A percentile compares a stretch with the other conserved stretches of the same genome.
phyloP scores from a whole-genome alignment of 2,797 vertebrate species.

The Austrolebias charrua region DNA sequence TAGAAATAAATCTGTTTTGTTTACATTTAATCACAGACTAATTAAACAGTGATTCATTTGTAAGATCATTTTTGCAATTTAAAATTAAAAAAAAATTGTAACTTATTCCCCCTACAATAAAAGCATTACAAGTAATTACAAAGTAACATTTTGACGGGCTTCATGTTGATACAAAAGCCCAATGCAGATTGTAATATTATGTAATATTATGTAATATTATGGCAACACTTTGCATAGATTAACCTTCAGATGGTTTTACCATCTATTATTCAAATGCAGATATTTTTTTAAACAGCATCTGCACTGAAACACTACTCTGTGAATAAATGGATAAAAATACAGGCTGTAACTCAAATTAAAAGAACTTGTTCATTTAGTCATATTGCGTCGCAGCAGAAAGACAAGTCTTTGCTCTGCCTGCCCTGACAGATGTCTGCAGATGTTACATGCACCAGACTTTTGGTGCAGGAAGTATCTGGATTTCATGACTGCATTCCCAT shows the following conservation, averaged over 20 bases:
- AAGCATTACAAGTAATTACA: too few relatives aligned
- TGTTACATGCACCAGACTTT: too few relatives aligned
- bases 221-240: constrained; percentile 49
- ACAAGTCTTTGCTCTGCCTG: too few relatives aligned
- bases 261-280: constrained; percentile 6
- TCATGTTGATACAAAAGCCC: background rate
- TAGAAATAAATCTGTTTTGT: constrained; percentile 16
- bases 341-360: constrained; percentile 12
- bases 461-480: too few relatives aligned
- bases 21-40: constrained; percentile 2
- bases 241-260: constrained; percentile 25
- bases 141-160: background rate
- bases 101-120: too few relatives aligned
- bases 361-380: background rate
- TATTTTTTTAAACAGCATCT: constrained; percentile 3
- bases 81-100: too few relatives aligned
- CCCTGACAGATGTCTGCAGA: too few relatives aligned
- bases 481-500: too few relatives aligned
- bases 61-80: too few relatives aligned
- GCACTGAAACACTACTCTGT: constrained; percentile 7
- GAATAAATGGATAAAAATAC: constrained; percentile 1
- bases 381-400: too few relatives aligned
- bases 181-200: background rate
- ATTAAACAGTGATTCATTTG: constrained; percentile 1
- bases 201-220: background rate